A percentile compares a stretch with the other conserved stretches of the same genome.
phyloP scores from a whole-genome alignment of 1,140 invertebrate species.

The Aphaenogaster rudis region DNA sequence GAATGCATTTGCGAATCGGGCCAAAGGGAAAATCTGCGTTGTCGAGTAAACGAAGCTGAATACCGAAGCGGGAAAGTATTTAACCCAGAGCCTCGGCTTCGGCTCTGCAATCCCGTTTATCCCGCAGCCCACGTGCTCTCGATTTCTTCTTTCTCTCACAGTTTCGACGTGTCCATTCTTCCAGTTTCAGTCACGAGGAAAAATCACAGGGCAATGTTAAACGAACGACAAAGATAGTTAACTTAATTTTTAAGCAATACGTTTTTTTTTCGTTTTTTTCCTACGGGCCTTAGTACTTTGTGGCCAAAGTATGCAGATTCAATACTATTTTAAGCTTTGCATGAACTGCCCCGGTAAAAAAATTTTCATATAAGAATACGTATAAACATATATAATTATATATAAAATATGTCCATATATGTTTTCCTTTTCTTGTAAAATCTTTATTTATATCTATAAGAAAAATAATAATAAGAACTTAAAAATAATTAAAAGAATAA shows the following conservation, averaged over 20 bases:
- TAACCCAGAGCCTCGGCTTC: slow-evolving; percentile 63
- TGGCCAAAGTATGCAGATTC: not conserved
- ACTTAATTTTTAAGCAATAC: not conserved
- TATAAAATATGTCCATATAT: too few relatives aligned
- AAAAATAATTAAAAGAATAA: too few relatives aligned
- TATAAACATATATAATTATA: too few relatives aligned
- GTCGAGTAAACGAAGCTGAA: slow-evolving; percentile 73
- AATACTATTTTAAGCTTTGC: not conserved
- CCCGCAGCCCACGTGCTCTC: slow-evolving; percentile 28
- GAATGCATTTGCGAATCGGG: slow-evolving; percentile 71
- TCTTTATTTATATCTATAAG: too few relatives aligned
- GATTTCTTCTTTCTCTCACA: slow-evolving; percentile 29
- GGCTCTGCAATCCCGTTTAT: slow-evolving; percentile 48
- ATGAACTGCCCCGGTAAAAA: not conserved
- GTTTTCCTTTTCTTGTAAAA: too few relatives aligned
- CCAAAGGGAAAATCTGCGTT: slow-evolving; percentile 73
- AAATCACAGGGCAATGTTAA: not conserved
- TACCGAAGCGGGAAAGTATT: slow-evolving; percentile 76
- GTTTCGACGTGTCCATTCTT: slow-evolving; percentile 1
- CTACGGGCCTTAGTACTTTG: not conserved
- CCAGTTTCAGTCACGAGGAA: not conserved
- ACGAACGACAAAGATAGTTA: not conserved
- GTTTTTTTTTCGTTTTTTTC: not conserved
- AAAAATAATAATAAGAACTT: too few relatives aligned
- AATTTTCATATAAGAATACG: too few relatives aligned